Percentiles rank a stretch among this genome's conserved stretches.
Conservation (phyloP, 2,888 invertebrate species). For the Chorisops tibialis region DNA sequence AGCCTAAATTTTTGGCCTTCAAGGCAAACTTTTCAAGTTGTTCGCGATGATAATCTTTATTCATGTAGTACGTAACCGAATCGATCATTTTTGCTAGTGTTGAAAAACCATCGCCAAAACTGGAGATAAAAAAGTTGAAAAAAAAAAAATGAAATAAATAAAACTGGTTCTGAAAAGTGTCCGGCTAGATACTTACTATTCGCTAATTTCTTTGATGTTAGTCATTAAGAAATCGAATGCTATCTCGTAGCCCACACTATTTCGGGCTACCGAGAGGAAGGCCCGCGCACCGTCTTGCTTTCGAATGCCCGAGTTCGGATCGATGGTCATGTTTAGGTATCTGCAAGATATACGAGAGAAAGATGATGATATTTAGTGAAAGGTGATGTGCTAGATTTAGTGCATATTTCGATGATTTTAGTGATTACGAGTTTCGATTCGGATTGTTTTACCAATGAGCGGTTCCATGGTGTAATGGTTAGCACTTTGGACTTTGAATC, state of each 20-base stretch:
- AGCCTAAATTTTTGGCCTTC: conserved; percentile 44
- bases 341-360: conserved; percentile 40
- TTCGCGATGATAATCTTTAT: conserved; percentile 52
- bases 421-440: no score
- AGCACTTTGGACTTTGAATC: conserved; percentile 52
- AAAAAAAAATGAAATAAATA: not conserved
- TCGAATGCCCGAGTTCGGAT: conserved; percentile 55
- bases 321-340: conserved; percentile 55
- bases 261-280: conserved; percentile 58
- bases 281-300: conserved; percentile 62
- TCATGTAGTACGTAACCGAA: conserved; percentile 56
- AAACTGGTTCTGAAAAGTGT: not conserved
- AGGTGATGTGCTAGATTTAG: not conserved
- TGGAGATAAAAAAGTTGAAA: conserved; percentile 35
- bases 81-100: conserved; percentile 56
- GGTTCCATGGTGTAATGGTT: conserved; percentile 53
- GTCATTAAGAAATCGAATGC: conserved; percentile 58
- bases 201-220: conserved; percentile 50
- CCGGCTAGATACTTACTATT: conserved; percentile 46
- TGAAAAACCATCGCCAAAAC: conserved; percentile 58
- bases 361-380: not conserved
- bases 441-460: not conserved
- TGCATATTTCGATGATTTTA: no score
- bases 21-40: conserved; percentile 46
- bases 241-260: conserved; percentile 58